Conservation (phyloP, 2,797 vertebrate species). For the Cephalopachus bancanus region DNA sequence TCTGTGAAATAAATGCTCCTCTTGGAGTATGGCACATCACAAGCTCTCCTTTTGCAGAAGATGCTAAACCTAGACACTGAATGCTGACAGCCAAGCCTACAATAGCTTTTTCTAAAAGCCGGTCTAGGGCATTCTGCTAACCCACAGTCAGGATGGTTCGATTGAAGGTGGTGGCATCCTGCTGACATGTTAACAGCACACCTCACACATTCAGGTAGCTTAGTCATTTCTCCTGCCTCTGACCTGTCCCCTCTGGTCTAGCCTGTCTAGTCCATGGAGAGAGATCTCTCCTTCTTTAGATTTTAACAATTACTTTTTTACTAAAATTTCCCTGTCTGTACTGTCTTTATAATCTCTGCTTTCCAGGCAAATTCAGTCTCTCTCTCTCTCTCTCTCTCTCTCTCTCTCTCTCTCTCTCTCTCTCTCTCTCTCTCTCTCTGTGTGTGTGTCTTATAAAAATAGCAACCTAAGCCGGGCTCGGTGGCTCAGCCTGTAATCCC, state of each 20-base stretch:
- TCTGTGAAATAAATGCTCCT: not conserved
- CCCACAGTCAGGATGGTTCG: not conserved
- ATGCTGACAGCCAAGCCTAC: not conserved
- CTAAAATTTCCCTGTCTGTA: not conserved
- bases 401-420: too few species aligned
- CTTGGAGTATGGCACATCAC: not conserved
- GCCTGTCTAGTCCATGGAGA: not conserved
- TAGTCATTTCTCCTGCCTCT: not conserved
- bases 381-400: too few species aligned
- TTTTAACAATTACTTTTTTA: constrained; percentile 32
- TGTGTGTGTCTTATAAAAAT: too few species aligned
- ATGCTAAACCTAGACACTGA: not conserved
- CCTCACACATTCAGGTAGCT: not conserved
- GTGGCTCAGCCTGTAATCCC: too few species aligned
- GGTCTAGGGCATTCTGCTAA: not conserved
- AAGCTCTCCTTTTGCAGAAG: not conserved
- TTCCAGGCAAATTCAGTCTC: not conserved
- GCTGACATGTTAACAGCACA: not conserved
- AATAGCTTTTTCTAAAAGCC: not conserved
- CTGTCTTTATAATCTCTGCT: not conserved
- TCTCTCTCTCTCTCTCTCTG: too few species aligned
- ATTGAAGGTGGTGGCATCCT: not conserved
- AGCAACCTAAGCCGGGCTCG: too few species aligned
- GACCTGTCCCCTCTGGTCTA: not conserved
- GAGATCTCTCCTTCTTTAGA: not conserved